Evolutionary conservation across 1,140 invertebrate species (phyloP).

Genomic region (Caerostris extrusa): DNA sequence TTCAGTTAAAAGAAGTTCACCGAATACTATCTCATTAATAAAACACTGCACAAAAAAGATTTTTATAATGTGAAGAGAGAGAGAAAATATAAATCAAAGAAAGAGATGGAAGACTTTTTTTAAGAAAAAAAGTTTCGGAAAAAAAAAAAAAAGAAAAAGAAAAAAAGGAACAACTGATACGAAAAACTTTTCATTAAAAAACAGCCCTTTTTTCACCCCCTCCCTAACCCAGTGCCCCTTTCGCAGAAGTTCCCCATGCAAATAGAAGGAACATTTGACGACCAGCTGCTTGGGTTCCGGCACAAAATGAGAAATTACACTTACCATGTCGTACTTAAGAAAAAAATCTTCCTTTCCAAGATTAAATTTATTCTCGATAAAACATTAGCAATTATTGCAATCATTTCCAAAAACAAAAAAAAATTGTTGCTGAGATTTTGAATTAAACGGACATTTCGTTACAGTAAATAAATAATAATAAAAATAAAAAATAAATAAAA

Average conservation of each 20-base stretch:
- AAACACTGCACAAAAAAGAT: too few species aligned
- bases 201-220: not conserved
- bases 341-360: not conserved
- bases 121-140: not conserved
- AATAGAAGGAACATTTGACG: constrained; percentile 28
- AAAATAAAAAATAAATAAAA: not conserved
- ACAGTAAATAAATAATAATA: not conserved
- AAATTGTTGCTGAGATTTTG: not conserved
- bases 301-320: constrained; percentile 20
- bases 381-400: not conserved
- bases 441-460: not conserved
- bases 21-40: too few species aligned
- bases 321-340: not conserved
- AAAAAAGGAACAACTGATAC: not conserved
- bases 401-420: too few species aligned
- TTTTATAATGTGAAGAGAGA: too few species aligned
- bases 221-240: not conserved
- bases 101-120: not conserved
- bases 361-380: not conserved
- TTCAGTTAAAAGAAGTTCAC: too few species aligned
- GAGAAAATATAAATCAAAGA: not conserved
- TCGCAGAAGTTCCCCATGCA: not conserved
- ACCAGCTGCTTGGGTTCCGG: not conserved
- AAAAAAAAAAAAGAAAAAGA: too few species aligned
- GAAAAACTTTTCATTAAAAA: constrained; percentile 22